phyloP scores from a whole-genome alignment of 2,888 invertebrate genomes.

The Chloromyia formosa region DNA sequence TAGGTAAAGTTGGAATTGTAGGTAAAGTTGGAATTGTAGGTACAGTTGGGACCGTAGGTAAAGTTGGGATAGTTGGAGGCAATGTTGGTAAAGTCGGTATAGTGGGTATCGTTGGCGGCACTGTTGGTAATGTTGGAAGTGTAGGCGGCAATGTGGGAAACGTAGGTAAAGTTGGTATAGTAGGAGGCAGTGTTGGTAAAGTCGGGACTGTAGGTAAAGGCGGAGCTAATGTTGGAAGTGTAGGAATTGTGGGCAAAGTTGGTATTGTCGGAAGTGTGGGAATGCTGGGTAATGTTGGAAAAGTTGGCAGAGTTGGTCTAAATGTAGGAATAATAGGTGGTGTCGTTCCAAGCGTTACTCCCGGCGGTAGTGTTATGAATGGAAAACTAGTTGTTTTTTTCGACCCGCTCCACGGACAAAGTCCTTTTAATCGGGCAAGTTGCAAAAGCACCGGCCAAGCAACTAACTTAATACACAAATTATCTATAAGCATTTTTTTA shows the following conservation, averaged over 20 bases:
- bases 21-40: constrained; percentile 38
- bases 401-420: constrained; percentile 55
- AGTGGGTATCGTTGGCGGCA: constrained; percentile 8
- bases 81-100: constrained; percentile 44
- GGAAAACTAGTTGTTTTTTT: constrained; percentile 57
- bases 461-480: constrained; percentile 61
- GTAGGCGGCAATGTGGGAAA: constrained; percentile 49
- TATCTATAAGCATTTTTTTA: constrained; percentile 55
- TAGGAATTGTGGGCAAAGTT: constrained; percentile 53
- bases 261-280: constrained; percentile 26
- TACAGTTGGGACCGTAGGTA: constrained; percentile 44
- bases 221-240: constrained; percentile 47
- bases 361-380: constrained; percentile 55
- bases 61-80: constrained; percentile 50
- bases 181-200: constrained; percentile 31
- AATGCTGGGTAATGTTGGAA: constrained; percentile 16
- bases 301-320: constrained; percentile 45
- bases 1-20: constrained; percentile 33
- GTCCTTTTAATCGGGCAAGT: constrained; percentile 61
- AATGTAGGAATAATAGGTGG: constrained; percentile 51
- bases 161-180: constrained; percentile 36
- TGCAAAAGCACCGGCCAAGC: constrained; percentile 62
- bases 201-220: constrained; percentile 41
- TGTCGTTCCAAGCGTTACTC: constrained; percentile 52
- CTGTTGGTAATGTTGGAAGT: constrained; percentile 45